Evolutionary conservation across 2,888 invertebrate species (phyloP), one percentile per base, ranked within the genome.

Genomic region (Cataglyphis albicans): DNA sequence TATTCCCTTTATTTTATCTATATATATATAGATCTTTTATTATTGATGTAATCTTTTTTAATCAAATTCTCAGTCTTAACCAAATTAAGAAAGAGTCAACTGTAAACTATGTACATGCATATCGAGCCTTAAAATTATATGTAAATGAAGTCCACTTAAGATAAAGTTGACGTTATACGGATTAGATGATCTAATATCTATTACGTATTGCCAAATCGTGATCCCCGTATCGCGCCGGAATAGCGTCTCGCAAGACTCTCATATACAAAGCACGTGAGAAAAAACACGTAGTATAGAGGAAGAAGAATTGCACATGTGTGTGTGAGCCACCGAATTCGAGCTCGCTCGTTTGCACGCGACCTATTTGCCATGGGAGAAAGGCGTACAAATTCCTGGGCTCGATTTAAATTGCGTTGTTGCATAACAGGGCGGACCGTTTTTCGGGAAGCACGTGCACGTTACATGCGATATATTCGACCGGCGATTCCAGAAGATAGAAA

Each of bases 351-450:
- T n/a, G 35, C 57, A 52, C 29, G 61, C 25, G 57, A 15, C 29
- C n/a, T 85, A 55, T 81, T 80, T 85, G 78, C 72, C 67, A 64
- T 21, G 82, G 75, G 88, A 86, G 89, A 88, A 89, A 89, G 88
- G 89, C 84, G 76, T 67, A 64, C 76, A 78, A 87, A 88, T 88
- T 85, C 80, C 86, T 67, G 83, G 38, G 25, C 85, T 78, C 88
- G 80, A 87, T 88, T 86, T 84, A 84, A 89, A 87, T 59, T 44
- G 29, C 35, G 52, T 89, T 52, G n/a, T 52, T 89, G 64, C 85
- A 29, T 82, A 89, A 89, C 82, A 74, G 65, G 65, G 72, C 81
- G 76, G 83, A 84, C 57, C 61, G 80, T 9, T 84, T 86, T 87
- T 84, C 63, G 83, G 75, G 72, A 80, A 80, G 59, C 59, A 21